Base-by-base conservation (phyloP, 2,888 invertebrate species). In the Ichneumoninae sp. region DNA sequence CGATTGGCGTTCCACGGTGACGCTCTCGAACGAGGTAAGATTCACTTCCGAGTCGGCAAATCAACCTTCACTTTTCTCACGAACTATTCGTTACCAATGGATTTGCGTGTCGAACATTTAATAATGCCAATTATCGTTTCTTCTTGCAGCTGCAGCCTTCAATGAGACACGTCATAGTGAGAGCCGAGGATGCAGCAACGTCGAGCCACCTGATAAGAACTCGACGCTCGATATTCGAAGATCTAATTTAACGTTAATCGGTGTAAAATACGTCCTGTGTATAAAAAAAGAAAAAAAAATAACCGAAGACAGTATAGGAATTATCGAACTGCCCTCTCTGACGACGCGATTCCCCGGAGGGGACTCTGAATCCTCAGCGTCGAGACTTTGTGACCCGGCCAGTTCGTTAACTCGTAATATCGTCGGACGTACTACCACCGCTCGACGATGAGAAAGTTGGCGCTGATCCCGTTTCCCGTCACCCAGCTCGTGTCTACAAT, bases 201-300 rank as follows among this genome's bases (percentile, higher is more conserved):
- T 84, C 86, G 87, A 83, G 82, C 80, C 87, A 85, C 87, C 83
- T 86, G 78, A 85, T 85, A 82, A 83, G 87, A 83, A 83, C 81
- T 79, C 87, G 86, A 83, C 86, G 87, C 76, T 87, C 87, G 76
- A 85, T 81, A 87, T 83, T 88, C 82, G 88, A 88, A 85, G 87
- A 88, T 88, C 88, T 90, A 89, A 90, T 90, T 89, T 91, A 89
- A 91, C 74, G 60, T 83, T 88, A 88, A 85, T 90, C 88, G 89
- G 89, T 92, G 91, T 92, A 92, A 91, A 88, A 92, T 91, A 91
- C 88, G 89, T 90, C 90, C 91, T 89, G 90, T 92, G 92, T 92
- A 92, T 91, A 92, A 89, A 92, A 70, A 78, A 79, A 83, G 63
- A 60, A 63, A 74, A 73, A 40, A 40, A 40, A 2, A 30, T 0